Base-by-base conservation (phyloP, 2,888 invertebrate species). In the Phyllotreta cruciferae region DNA sequence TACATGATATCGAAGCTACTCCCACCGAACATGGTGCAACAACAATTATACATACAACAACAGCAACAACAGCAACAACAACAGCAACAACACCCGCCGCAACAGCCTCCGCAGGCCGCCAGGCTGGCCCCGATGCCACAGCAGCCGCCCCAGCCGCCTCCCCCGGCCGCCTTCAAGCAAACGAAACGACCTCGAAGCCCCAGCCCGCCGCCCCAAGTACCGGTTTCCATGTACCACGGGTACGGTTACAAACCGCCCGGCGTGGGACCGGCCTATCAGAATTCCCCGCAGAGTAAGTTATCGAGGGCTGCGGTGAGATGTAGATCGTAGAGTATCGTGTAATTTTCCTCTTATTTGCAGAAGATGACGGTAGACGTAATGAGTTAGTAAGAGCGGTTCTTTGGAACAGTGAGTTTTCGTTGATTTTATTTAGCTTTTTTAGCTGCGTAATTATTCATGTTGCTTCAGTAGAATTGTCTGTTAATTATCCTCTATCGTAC, bases 361-460 rank as follows among this genome's bases (percentile, higher is more conserved):
- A 92, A 81, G 92, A 92, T 82, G 88, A 88, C 78, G 88, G 91
- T 78, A 88, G 91, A 84, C 88, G 90, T 79, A 88, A 90, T 79
- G 91, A 90, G 80, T 89, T 90, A 85, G 85, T 87, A 72, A 87
- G 92, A 77, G 90, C 92, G 79, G 91, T 92, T 77, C 87, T 92
- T 73, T 92, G 92, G 92, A 92, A 92, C 85, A 92, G 92, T 91
- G 86, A 90, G 90, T 87, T 66, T 69, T 57, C 62, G 62, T 60
- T 57, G 54, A 53, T 65, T n/a, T 65, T 63, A 57, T 66, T 63
- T 62, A 60, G 56, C 57, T 66, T 66, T n/a, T 64, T 64, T 55
- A 50, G 63, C 63, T 60, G 47, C 63, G 60, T 37, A 14, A 45
- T 11, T 37, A 6, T 38, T 65, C 61, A 62, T 65, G 9, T 56